Percentiles rank a stretch among this genome's conserved stretches.
Conservation (phyloP, 2,113 vertebrate genomes). For the Siphamia tubifer region DNA sequence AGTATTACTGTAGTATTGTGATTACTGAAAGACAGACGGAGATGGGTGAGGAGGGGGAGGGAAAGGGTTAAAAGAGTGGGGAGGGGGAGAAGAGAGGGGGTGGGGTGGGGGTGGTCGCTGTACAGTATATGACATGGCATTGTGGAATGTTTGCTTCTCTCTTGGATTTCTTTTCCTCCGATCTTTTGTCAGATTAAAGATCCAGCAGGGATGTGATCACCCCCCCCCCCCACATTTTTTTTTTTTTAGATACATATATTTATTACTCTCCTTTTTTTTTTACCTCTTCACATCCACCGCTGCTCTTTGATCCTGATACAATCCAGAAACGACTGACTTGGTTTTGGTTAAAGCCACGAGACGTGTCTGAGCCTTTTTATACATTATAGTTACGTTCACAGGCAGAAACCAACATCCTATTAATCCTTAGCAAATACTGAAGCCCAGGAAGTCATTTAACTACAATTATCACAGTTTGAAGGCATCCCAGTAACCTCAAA, state of each 20-base stretch:
- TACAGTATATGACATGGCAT: conserved; percentile 64
- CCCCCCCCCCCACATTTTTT: not conserved
- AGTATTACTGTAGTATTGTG: conserved; percentile 52
- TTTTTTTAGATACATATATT: not conserved
- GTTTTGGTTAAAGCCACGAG: conserved; percentile 43
- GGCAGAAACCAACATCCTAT: no score
- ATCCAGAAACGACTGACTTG: conserved; percentile 47
- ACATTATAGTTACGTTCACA: not conserved
- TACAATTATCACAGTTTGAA: no score
- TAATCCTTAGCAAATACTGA: not conserved
- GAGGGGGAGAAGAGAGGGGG: not conserved
- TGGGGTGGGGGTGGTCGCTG: conserved; percentile 42
- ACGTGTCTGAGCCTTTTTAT: not conserved
- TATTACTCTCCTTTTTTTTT: not conserved
- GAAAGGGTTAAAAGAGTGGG: not conserved
- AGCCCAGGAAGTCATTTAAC: not conserved
- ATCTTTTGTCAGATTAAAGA: conserved; percentile 1
- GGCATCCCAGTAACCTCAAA: no score
- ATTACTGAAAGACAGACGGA: conserved; percentile 33
- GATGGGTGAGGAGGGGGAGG: not conserved
- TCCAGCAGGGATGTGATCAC: conserved; percentile 15
- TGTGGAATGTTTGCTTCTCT: conserved; percentile 69
- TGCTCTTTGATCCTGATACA: not conserved
- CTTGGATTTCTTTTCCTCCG: conserved; percentile 4
- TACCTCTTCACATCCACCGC: not conserved